Conservation (phyloP, 2,797 vertebrate species). For the Tangara arthus region DNA sequence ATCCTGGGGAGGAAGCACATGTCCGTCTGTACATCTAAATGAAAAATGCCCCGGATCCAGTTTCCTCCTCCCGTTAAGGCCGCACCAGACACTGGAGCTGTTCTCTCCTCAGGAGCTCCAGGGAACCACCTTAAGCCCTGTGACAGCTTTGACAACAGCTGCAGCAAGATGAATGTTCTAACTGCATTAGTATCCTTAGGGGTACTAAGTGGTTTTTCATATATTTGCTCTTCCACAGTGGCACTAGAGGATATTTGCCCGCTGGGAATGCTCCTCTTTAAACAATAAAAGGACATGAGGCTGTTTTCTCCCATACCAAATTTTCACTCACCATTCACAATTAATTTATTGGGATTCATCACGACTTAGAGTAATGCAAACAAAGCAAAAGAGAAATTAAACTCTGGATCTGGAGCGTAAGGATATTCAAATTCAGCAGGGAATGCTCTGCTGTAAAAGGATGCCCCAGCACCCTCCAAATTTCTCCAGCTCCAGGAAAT, state of each 20-base stretch:
- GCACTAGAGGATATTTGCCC: constrained; percentile 40
- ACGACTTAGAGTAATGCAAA: neutral
- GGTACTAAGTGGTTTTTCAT: constrained; percentile 57
- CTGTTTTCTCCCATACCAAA: neutral
- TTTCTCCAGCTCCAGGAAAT: neutral
- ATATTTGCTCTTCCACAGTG: constrained; percentile 38
- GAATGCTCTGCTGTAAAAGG: neutral
- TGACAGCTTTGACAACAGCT: constrained; percentile 48
- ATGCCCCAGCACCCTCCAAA: neutral
- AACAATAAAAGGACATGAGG: neutral
- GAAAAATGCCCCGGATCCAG: constrained; percentile 65
- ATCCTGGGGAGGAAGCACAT: constrained; percentile 57
- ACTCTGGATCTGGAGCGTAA: neutral
- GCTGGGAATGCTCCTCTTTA: neutral
- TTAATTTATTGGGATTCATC: neutral
- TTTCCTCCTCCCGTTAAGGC: constrained; percentile 52
- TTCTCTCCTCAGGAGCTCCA: neutral
- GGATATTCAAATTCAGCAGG: neutral
- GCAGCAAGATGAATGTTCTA: constrained; percentile 51
- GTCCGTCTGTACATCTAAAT: constrained; percentile 32
- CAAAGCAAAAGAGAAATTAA: neutral
- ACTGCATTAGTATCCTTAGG: constrained; percentile 39
- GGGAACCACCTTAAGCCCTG: constrained; percentile 44
- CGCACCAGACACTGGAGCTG: fast-evolving
- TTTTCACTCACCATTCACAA: neutral